Evolutionary conservation across 2,113 vertebrate genomes (phyloP).

Genomic region (Cyanistes caeruleus): DNA sequence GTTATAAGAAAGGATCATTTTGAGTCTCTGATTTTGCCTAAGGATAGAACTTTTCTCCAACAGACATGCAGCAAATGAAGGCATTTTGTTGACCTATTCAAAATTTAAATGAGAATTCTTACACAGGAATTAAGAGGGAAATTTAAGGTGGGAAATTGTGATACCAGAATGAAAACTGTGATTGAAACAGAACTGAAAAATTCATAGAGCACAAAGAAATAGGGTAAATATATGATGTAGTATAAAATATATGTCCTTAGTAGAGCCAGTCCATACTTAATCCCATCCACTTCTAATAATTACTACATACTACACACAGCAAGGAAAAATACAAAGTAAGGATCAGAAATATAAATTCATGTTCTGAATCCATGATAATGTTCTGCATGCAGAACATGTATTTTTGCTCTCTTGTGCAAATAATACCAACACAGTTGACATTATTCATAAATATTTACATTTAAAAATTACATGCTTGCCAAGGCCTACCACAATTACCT

Average conservation of each 20-base stretch:
- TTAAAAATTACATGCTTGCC: not conserved
- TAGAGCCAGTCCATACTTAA: not conserved
- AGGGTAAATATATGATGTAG: not conserved
- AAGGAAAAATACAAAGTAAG: not conserved
- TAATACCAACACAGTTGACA: not conserved
- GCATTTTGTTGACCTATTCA: not conserved
- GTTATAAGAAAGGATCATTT: not conserved
- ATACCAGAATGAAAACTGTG: not conserved
- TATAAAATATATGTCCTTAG: not conserved
- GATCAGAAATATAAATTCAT: not conserved
- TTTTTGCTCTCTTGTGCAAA: not conserved
- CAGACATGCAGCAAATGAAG: not conserved
- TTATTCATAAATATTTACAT: not conserved
- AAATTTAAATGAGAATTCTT: not conserved
- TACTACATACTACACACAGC: not conserved
- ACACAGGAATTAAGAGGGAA: not conserved
- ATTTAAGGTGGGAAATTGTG: not conserved
- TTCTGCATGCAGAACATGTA: not conserved
- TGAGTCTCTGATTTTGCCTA: not conserved
- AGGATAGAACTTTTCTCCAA: not conserved
- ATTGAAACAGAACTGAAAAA: not conserved
- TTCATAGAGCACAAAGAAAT: not conserved
- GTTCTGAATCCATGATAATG: not conserved
- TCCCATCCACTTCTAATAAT: not conserved
- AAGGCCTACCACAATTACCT: not conserved